Base-by-base conservation (phyloP, 35 echinoderm and acorn worm genomes). In the Apostichopus japonicus region DNA sequence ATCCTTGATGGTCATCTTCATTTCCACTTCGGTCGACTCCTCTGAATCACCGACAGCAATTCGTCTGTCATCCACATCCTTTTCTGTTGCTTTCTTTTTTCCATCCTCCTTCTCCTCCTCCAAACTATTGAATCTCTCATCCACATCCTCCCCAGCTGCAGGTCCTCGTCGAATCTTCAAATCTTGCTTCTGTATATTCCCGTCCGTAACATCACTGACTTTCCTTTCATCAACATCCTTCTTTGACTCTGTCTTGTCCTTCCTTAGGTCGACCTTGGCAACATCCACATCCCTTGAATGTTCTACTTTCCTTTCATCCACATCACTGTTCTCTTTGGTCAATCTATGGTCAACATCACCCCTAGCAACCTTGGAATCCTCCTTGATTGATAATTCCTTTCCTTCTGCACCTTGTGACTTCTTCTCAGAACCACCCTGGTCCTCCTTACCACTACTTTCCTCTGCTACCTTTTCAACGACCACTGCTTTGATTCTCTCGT, bases 391-490 rank as follows among this genome's bases (percentile, higher is more conserved):
- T 17, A 55, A 11, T 2, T 83, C 23, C 10, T 80, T 55, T 14
- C 55, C 16, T 17, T 55, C 80, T 83, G 52, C 17, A 83, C 4
- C 22, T 8, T 16, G 10, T 5, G 24, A 6, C 21, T 88, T 65
- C 19, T 27, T 27, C 86, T 72, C 56, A 88, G 54, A n/a, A 10
- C 21, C 86, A 21, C 65, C 86, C 14, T 23, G 65, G 24, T 67
- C 65, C 7, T 63, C 86, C 13, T 21, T 19, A 19, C 1, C 6
- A 75, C 16, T 19, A 75, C 17, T 21, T 75, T 88, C 86, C 6
- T 87, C 86, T 88, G 55, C 54, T 15, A 54, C 19, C 82, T 86
- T 86, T 22, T 86, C 82, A 23, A 54, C 82, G 15, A 86, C 82
- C 14, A 86, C 82, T 19, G 82, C 27, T 19, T 33, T 86, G 7